Evolutionary conservation across 92 coral and sea anemone genomes (phyloP).

Genomic region (Galaxea fascicularis): DNA sequence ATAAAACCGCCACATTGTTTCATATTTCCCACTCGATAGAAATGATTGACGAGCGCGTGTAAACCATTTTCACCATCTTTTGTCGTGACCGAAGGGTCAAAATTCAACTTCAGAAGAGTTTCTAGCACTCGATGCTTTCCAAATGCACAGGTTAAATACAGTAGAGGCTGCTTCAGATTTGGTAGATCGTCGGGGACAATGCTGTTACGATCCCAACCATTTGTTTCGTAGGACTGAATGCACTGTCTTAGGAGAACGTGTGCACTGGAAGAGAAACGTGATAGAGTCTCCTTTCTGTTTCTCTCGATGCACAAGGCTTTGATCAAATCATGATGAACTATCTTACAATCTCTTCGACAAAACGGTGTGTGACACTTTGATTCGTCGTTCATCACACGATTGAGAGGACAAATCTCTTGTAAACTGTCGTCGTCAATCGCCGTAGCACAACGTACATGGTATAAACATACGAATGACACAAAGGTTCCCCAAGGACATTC

Average conservation of each 20-base stretch:
- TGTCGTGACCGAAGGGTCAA: conserved; percentile 60
- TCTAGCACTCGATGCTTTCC: conserved; percentile 76
- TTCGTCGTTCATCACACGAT: conserved; percentile 42
- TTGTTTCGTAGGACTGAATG: conserved; percentile 47
- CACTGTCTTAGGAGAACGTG: conserved; percentile 68
- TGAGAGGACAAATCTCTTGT: not conserved
- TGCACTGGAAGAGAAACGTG: conserved; percentile 62
- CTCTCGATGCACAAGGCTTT: conserved; percentile 69
- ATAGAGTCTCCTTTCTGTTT: conserved; percentile 62
- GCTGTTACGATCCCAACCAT: conserved; percentile 75
- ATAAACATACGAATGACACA: not conserved
- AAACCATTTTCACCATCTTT: conserved; percentile 74
- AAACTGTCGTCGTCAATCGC: not conserved
- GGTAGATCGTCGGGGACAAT: conserved; percentile 64
- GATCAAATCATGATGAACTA: conserved; percentile 73
- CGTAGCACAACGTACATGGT: not conserved
- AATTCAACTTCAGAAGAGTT: conserved; percentile 66
- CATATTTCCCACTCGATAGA: conserved; percentile 60
- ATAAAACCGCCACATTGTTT: conserved; percentile 50
- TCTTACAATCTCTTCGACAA: conserved; percentile 61
- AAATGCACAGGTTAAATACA: conserved; percentile 79
- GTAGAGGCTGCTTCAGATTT: conserved; percentile 62
- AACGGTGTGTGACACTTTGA: conserved; percentile 75
- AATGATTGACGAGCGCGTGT: conserved; percentile 68
- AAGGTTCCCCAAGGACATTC: not conserved